phyloP scores from a whole-genome alignment of 2,797 vertebrate genomes.

The Halcyon badia region DNA sequence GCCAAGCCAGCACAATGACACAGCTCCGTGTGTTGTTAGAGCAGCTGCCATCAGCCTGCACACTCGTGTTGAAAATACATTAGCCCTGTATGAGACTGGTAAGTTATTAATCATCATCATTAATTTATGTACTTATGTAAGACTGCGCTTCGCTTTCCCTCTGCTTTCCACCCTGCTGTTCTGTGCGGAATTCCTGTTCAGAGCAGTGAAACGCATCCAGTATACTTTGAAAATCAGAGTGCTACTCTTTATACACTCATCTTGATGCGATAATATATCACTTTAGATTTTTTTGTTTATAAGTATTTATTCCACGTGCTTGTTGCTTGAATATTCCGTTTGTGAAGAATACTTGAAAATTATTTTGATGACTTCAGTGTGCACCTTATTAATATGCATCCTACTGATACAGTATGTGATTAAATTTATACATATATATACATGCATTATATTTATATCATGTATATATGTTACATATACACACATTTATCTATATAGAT shows the following conservation, averaged over 20 bases:
- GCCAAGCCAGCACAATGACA: slow-evolving; percentile 21
- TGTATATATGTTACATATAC: neutral
- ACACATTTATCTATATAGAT: neutral
- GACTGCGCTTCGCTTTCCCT: neutral
- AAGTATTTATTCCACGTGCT: neutral
- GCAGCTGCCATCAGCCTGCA: neutral
- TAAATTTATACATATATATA: neutral
- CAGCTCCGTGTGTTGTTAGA: neutral
- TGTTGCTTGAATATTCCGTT: neutral
- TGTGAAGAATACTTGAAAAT: neutral
- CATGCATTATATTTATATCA: neutral
- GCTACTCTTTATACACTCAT: neutral
- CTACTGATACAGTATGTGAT: neutral
- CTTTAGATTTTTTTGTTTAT: neutral
- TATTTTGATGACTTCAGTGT: neutral
- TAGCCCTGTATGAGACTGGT: neutral
- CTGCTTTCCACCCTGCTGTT: slow-evolving; percentile 11
- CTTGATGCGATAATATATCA: neutral
- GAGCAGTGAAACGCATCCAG: neutral
- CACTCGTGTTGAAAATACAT: neutral
- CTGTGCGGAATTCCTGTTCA: neutral
- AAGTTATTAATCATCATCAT: slow-evolving; percentile 9
- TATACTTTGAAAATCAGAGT: neutral
- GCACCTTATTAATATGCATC: neutral
- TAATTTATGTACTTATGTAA: slow-evolving; percentile 34